Evolutionary conservation across 2,888 invertebrate genomes (phyloP), one percentile per base, ranked within the genome.

Genomic region (Sinotaia quadrata): DNA sequence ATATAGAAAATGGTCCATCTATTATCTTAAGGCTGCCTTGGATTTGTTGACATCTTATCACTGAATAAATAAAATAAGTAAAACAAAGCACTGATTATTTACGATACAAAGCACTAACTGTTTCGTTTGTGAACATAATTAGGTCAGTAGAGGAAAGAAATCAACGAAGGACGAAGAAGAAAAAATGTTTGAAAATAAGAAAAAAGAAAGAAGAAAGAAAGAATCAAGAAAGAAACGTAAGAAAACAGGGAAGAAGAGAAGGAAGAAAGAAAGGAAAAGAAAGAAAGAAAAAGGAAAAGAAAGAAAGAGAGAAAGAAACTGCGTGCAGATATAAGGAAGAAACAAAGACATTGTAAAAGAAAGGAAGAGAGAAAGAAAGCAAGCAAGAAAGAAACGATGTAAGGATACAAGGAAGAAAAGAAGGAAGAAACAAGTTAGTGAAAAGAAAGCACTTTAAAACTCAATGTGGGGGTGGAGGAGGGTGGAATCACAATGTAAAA

Each of bases 1-100:
- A 81, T 66, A 72, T 68, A 71, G 80, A 78, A 75, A 78, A 79
- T 69, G 81, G 81, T 68, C 81, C 81, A 73, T 75, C 71, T 65
- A 74, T 68, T 33, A 81, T 77, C 57, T 71, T 74, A 67, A 80
- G 58, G 57, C 73, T 75, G 54, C 78, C 78, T 27, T 74, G 57
- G 78, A 71, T 37, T 69, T 65, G 51, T 71, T 67, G 37, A 79
- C 77, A 67, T 62, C 15, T 78, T 63, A 77, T 74, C 69, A 76
- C 81, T 81, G 78, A 15, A 81, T 78, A 27, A 57, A 60, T 54
- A n/a, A n/a, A n/a, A n/a, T n/a, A n/a, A n/a, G n/a, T n/a, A n/a
- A n/a, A 34, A 29, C 24, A 61, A 24, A 15, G 15, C 27, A 24
- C 36, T 10, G 18, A 27, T n/a, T 10, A 15, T n/a, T 29, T n/a